Percentiles rank a stretch among this genome's conserved stretches.
These are phyloP conservation scores for Bombus turneri DNA, from an alignment of 1,140 invertebrate genomes.

Conservation along the genomic window DNA sequence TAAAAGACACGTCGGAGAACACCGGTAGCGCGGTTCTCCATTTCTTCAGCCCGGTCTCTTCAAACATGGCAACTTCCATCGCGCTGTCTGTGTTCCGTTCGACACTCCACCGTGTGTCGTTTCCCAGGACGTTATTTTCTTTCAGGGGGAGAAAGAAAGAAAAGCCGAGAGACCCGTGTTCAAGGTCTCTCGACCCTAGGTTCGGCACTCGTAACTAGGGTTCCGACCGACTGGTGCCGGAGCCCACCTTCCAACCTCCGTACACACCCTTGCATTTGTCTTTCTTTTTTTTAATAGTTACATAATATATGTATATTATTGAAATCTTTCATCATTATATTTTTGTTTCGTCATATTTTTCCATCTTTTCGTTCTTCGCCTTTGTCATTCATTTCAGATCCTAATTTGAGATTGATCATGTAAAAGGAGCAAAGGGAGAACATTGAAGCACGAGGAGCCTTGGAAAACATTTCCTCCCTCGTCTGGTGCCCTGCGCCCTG, in stretches of 20 bases:
- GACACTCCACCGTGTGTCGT: slow-evolving; percentile 43
- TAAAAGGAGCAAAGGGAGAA: background rate
- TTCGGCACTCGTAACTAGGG: slow-evolving; percentile 83
- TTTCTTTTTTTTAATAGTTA: slow-evolving; percentile 41
- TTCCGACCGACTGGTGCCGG: slow-evolving; percentile 81
- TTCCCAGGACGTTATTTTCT: background rate
- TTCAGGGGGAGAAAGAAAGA: background rate
- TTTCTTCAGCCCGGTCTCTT: background rate
- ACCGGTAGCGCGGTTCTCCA: slow-evolving; percentile 5
- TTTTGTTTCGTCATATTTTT: background rate
- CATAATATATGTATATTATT: slow-evolving; percentile 30
- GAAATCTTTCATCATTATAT: background rate
- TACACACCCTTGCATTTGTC: slow-evolving; percentile 67
- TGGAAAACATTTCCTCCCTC: slow-evolving; percentile 8
- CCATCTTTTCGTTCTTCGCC: background rate
- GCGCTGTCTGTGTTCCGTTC: background rate
- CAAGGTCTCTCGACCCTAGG: slow-evolving; percentile 80
- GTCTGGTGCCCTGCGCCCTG: slow-evolving; percentile 56
- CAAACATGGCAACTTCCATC: background rate
- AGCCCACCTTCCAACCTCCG: slow-evolving; percentile 79
- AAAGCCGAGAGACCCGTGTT: slow-evolving; percentile 73
- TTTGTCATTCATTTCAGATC: background rate
- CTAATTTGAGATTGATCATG: background rate
- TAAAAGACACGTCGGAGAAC: background rate
- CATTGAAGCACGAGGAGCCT: background rate